These are phyloP conservation scores for Acromyrmex echinatior DNA, from an alignment of 1,140 invertebrate genomes.

Conservation along the genomic window DNA sequence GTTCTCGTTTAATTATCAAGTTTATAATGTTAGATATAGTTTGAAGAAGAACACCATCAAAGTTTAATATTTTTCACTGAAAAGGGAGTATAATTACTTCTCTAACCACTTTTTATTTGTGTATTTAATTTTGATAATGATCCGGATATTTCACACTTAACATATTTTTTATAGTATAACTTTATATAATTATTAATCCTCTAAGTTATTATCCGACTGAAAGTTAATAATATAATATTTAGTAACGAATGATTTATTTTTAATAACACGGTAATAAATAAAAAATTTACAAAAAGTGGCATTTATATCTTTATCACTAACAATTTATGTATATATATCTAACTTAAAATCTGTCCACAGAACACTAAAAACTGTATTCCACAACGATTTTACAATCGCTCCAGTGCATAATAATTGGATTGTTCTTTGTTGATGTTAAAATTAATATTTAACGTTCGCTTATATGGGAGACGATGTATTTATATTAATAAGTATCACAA, in stretches of 20 bases:
- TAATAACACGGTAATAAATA: conserved; percentile 29
- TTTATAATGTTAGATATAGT: conserved; percentile 17
- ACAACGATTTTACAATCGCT: too few relatives aligned
- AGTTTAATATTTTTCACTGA: conserved; percentile 27
- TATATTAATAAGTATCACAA: conserved; percentile 8
- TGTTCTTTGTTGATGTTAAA: not conserved
- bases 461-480: not conserved
- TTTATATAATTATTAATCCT: conserved; percentile 5
- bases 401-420: not conserved
- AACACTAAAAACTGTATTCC: conserved; percentile 10
- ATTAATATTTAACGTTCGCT: not conserved
- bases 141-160: not conserved
- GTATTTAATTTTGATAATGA: conserved; percentile 1
- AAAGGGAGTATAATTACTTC: not conserved
- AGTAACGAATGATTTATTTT: not conserved
- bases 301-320: conserved; percentile 25
- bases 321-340: not conserved
- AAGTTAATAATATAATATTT: conserved; percentile 1
- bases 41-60: conserved; percentile 2
- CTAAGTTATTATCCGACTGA: not conserved
- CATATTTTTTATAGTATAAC: not conserved
- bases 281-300: not conserved
- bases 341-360: not conserved
- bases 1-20: conserved; percentile 37
- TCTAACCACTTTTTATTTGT: not conserved